These are phyloP conservation scores for Atherinomorus stipes DNA, from an alignment of 2,113 vertebrate species.

Conservation along the genomic window DNA sequence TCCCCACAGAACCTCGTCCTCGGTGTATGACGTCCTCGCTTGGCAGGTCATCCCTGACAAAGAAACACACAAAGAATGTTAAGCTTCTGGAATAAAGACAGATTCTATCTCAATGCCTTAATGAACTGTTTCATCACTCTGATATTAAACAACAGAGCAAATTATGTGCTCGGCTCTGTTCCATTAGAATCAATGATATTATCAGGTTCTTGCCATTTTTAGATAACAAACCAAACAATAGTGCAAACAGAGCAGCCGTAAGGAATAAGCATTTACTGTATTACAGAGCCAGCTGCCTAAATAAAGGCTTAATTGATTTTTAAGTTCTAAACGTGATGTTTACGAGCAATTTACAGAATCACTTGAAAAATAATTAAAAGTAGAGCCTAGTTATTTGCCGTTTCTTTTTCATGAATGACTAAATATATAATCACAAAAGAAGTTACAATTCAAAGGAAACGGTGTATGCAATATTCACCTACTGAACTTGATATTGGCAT, in stretches of 20 bases:
- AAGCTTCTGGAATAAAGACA: background rate
- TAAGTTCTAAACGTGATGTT: conserved; percentile 41
- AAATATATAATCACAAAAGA: conserved; percentile 28
- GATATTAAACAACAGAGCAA: conserved; percentile 40
- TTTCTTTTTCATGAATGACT: conserved; percentile 4
- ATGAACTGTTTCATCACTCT: conserved; percentile 40
- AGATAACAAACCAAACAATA: conserved; percentile 52
- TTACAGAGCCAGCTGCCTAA: conserved; percentile 54
- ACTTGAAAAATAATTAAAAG: conserved; percentile 44
- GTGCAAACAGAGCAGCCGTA: conserved; percentile 43
- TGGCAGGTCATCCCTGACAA: conserved; percentile 97
- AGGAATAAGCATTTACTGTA: conserved; percentile 28
- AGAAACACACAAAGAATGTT: conserved; percentile 8
- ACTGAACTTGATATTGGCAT: conserved; percentile 11
- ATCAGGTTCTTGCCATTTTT: conserved; percentile 42
- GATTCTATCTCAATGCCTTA: background rate
- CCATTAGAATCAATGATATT: conserved; percentile 50
- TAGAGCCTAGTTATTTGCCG: conserved; percentile 23
- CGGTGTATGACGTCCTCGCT: conserved; percentile 96
- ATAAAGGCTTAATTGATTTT: conserved; percentile 60
- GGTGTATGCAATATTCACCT: background rate
- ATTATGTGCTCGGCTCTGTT: conserved; percentile 56
- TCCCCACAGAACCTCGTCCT: conserved; percentile 99
- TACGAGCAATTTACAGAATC: conserved; percentile 44
- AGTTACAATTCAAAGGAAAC: conserved; percentile 4